Conservation (phyloP, 2,797 vertebrate genomes). For the Phrynocephalus guinanensis region DNA sequence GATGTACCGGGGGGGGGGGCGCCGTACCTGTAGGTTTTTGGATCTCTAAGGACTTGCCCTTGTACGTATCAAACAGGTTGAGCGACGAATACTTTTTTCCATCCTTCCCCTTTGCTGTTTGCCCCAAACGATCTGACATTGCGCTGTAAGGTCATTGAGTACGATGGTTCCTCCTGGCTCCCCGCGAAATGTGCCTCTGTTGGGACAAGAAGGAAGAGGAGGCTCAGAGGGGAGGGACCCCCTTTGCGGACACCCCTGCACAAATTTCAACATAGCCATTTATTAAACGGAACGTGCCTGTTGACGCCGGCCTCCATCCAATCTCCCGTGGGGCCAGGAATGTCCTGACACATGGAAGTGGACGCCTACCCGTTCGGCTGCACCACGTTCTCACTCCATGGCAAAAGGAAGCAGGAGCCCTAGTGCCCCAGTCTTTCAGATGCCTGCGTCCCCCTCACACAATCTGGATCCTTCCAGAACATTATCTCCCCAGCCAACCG, state of each 20-base stretch:
- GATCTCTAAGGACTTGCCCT: conserved; percentile 98
- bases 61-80: conserved; percentile 99
- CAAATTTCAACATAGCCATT: background rate
- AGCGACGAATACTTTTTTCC: conserved; percentile 99
- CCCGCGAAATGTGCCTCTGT: conserved; percentile 74
- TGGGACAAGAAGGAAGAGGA: conserved; percentile 43
- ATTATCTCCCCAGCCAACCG: too few species aligned
- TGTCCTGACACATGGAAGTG: background rate
- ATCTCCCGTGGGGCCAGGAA: background rate
- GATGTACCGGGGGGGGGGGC: too few species aligned
- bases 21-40: conserved; percentile 92
- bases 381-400: background rate
- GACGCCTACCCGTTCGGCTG: background rate
- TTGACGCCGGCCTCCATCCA: background rate
- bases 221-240: background rate
- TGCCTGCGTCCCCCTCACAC: background rate
- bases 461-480: background rate
- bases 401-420: background rate
- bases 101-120: conserved; percentile 99
- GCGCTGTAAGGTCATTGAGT: conserved; percentile 99
- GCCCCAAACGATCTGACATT: conserved; percentile 99
- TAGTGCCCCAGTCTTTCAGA: background rate
- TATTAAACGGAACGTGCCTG: background rate
- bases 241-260: background rate
- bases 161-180: conserved; percentile 92